phyloP scores from a whole-genome alignment of 1,140 invertebrate species.

The Protaetia brevitarsis region DNA sequence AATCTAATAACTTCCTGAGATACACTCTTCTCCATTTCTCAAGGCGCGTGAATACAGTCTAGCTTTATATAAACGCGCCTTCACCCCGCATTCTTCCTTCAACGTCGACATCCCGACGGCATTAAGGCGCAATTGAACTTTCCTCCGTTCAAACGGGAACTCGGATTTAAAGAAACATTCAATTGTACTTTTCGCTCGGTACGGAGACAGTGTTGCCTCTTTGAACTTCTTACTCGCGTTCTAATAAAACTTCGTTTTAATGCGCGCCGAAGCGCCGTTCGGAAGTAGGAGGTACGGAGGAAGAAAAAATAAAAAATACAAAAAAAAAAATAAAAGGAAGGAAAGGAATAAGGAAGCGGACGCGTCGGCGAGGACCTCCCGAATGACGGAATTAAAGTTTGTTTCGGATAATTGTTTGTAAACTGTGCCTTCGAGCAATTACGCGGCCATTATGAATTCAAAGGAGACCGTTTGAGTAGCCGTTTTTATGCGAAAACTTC shows the following conservation, averaged over 20 bases:
- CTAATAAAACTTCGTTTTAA: constrained; percentile 8
- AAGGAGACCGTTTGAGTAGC: not conserved
- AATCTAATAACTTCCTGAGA: not conserved
- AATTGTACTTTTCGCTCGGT: constrained; percentile 1
- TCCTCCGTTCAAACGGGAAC: not conserved
- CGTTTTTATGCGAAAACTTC: too few species aligned
- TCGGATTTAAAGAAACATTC: constrained; percentile 15
- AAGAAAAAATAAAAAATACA: not conserved
- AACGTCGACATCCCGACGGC: not conserved
- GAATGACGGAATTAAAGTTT: not conserved
- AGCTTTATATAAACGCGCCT: not conserved
- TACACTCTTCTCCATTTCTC: too few species aligned
- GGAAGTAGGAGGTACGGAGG: not conserved
- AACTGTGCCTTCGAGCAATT: not conserved
- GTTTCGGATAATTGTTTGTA: constrained; percentile 3
- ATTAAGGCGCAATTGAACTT: constrained; percentile 17
- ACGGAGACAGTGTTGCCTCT: not conserved
- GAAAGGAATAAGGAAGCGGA: too few species aligned
- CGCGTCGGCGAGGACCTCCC: too few species aligned
- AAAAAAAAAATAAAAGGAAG: not conserved
- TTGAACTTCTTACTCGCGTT: constrained; percentile 1
- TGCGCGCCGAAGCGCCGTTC: not conserved
- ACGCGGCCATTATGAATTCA: not conserved
- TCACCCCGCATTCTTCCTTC: not conserved
- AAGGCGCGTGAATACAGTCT: not conserved